Base-by-base conservation (phyloP, 2,888 invertebrate genomes). In the Schrankia costaestrigalis region DNA sequence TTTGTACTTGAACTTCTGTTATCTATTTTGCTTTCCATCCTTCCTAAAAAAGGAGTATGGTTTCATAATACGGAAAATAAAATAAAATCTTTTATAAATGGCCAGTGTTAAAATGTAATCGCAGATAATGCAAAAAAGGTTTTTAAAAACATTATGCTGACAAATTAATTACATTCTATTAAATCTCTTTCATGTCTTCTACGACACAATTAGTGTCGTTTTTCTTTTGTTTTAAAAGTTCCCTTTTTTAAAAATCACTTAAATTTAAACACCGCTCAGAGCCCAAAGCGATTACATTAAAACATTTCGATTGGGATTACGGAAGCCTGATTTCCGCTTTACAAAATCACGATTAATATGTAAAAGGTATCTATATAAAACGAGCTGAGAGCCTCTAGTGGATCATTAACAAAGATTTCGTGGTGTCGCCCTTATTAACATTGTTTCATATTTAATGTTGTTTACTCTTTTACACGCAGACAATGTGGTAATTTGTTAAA, bases 401-500 rank as follows among this genome's bases (percentile, higher is more conserved):
- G 45, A 51, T 63, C 60, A 63, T 71, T 69, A 69, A 56, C 61
- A 56, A 61, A 62, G 61, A 64, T 57, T 63, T 49, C 43, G 40
- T 21, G 47, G 54, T 45, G 37, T 41, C 41, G 49, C 42, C 48
- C 52, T 36, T 45, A 48, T 46, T 56, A 61, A 57, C 50, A 63
- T 49, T 63, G 54, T 69, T 63, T 57, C 51, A 56, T 63, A 63
- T 69, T 71, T 70, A 58, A 63, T 57, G 56, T 69, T 71, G 70
- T 76, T 71, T 73, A 65, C 63, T 54, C 54, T 71, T 74, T 70
- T 58, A 50, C 48, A 61, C 56, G 57, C 63, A 63, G 63, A 66
- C 66, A 68, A 60, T 64, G 65, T 54, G 60, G 74, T 80, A 78
- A 84, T 83, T 79, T 83, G 76, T 83, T 75, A 73, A 56, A 56